These are phyloP conservation scores for Sebastes taczanowskii DNA, from an alignment of 2,797 vertebrate species.

Conservation along the genomic window DNA sequence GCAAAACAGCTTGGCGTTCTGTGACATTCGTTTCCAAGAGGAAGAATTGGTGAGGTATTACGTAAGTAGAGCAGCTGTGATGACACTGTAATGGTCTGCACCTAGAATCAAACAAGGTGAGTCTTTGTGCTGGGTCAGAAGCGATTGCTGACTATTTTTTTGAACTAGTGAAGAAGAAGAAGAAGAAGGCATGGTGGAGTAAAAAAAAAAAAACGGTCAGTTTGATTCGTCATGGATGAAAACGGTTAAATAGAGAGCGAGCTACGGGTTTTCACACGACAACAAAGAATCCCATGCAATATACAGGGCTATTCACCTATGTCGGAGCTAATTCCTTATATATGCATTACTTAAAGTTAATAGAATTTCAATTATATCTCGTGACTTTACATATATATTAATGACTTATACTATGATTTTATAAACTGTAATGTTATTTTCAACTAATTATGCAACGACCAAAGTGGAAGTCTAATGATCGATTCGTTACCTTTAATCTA, in stretches of 20 bases:
- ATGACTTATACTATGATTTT: slow-evolving; percentile 78
- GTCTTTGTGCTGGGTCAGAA: slow-evolving; percentile 49
- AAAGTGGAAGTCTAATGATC: slow-evolving; percentile 60
- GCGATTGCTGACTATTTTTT: slow-evolving; percentile 8
- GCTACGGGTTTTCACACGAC: slow-evolving; percentile 46
- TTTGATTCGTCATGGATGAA: background rate
- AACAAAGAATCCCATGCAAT: slow-evolving; percentile 61
- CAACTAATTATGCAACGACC: slow-evolving; percentile 67
- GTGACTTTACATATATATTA: slow-evolving; percentile 79
- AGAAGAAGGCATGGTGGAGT: slow-evolving; percentile 10
- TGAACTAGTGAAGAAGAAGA: background rate
- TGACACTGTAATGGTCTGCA: slow-evolving; percentile 36
- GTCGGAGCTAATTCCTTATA: slow-evolving; percentile 68
- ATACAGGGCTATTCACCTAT: slow-evolving; percentile 68
- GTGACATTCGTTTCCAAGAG: slow-evolving; percentile 53
- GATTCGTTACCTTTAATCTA: slow-evolving; percentile 53
- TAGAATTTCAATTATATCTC: slow-evolving; percentile 78
- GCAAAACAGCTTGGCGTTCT: slow-evolving; percentile 33
- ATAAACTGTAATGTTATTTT: slow-evolving; percentile 71
- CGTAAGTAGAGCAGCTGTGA: slow-evolving; percentile 56
- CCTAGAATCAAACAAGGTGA: slow-evolving; percentile 6
- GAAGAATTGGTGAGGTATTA: slow-evolving; percentile 58
- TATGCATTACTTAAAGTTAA: slow-evolving; percentile 75
- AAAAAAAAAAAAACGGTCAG: background rate
- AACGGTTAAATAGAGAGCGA: slow-evolving; percentile 59